Base-by-base conservation (phyloP, 92 coral and sea anemone genomes). In the Porites divaricata region DNA sequence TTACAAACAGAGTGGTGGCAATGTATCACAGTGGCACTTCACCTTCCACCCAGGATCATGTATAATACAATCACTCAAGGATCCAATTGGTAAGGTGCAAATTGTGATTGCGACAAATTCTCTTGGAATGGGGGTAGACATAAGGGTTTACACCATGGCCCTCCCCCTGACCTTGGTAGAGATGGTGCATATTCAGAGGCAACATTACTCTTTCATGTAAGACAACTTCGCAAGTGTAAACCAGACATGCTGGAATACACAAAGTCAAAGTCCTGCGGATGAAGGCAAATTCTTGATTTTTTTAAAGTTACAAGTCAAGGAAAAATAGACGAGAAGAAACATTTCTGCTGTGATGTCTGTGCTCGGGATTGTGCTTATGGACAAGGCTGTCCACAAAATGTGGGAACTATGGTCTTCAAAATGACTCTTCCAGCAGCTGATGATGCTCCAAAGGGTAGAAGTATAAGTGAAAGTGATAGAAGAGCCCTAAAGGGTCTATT, bases 91-190 rank as follows among this genome's bases (percentile, higher is more conserved):
- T n/a, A n/a, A n/a, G n/a, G n/a, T n/a, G n/a, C n/a, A n/a, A n/a
- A n/a, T n/a, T n/a, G n/a, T n/a, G 11, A 77, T 77, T 48, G 84
- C 84, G 49, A 79, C 74, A 63, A 65, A 35, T 45, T 74, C 84
- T 50, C 73, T 79, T n/a, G 84, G 74, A 7, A 79, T 79, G 84
- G 84, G 84, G 14, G 53, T 79, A 9, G 72, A 79, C 70, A 79
- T 63, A 66, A 66, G 11, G 59, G 73, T 50, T 14, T 79, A 9
- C 20, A 65, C 74, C n/a, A 35, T 49, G 72, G 84, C 6, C 58
- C 73, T 12, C 84, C 75, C 21, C 48, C 13, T 48, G 75, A 79
- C 49, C 41, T 79, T 10, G 84, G 84, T 24, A 77, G 81, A 48
- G 81, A 77, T 53, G 81, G 81, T 57, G 28, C 16, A 77, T 17